Conservation (phyloP, 1,140 invertebrate species). For the Pseudobourletiella spinata region DNA sequence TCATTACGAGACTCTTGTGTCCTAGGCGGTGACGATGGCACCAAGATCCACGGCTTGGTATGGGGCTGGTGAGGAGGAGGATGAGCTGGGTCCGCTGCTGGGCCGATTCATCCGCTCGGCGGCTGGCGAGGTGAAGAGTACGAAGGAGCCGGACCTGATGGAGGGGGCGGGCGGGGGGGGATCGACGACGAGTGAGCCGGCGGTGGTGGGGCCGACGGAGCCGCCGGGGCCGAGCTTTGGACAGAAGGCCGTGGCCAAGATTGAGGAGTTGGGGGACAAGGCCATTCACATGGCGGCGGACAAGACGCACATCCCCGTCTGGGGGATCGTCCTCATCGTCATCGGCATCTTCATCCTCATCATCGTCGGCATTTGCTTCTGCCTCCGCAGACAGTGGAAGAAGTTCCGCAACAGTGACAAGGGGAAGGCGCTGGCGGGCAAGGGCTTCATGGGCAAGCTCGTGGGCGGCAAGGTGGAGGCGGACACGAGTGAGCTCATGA, state of each 20-base stretch:
- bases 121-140: not conserved
- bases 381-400: constrained; percentile 27
- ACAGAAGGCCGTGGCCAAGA: constrained; percentile 13
- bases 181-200: not conserved
- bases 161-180: not conserved
- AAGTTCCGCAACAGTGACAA: constrained; percentile 24
- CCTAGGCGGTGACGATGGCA: not conserved
- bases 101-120: not conserved
- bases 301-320: constrained; percentile 29
- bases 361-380: constrained; percentile 12
- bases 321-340: constrained; percentile 29
- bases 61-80: not conserved
- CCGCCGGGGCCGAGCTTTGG: constrained; percentile 18
- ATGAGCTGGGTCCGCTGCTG: not conserved
- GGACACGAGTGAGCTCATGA: constrained; percentile 16
- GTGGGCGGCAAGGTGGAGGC: constrained; percentile 23
- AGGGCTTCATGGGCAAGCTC: constrained; percentile 24
- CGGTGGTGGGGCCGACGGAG: constrained; percentile 1
- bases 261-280: constrained; percentile 14
- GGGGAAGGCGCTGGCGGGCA: constrained; percentile 20
- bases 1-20: no score
- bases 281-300: constrained; percentile 19
- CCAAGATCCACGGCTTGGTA: not conserved
- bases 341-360: constrained; percentile 27
- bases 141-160: not conserved